These are phyloP conservation scores for Protophormia terraenovae DNA, from an alignment of 2,888 invertebrate genomes.

Conservation along the genomic window DNA sequence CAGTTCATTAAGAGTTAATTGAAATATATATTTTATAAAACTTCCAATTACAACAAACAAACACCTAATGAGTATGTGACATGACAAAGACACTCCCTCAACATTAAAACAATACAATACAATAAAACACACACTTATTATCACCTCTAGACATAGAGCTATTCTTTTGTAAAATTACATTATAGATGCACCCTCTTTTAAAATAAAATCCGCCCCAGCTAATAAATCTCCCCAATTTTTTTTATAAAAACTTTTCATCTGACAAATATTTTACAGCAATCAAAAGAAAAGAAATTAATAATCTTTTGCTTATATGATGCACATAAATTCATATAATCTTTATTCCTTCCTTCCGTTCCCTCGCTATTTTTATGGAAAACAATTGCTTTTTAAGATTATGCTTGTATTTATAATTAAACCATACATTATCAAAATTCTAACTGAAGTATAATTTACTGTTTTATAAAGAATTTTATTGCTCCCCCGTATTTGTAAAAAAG, in stretches of 20 bases:
- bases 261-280: neutral
- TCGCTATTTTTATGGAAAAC: neutral
- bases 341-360: neutral
- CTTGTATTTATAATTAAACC: constrained; percentile 64
- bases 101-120: neutral
- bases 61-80: neutral
- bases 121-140: neutral
- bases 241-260: neutral
- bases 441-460: constrained; percentile 58
- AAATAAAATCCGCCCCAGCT: neutral
- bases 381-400: constrained; percentile 32
- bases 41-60: constrained; percentile 9
- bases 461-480: constrained; percentile 33
- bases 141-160: constrained; percentile 1
- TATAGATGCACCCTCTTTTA: constrained; percentile 21
- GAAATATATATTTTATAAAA: neutral
- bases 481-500: neutral
- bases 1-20: neutral
- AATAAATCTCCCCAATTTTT: constrained; percentile 23
- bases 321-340: constrained; percentile 11
- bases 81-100: neutral
- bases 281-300: neutral
- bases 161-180: constrained; percentile 9
- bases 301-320: constrained; percentile 3
- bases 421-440: constrained; percentile 53